phyloP scores from a whole-genome alignment of 1,140 invertebrate genomes.

The Palaemon carinicauda region DNA sequence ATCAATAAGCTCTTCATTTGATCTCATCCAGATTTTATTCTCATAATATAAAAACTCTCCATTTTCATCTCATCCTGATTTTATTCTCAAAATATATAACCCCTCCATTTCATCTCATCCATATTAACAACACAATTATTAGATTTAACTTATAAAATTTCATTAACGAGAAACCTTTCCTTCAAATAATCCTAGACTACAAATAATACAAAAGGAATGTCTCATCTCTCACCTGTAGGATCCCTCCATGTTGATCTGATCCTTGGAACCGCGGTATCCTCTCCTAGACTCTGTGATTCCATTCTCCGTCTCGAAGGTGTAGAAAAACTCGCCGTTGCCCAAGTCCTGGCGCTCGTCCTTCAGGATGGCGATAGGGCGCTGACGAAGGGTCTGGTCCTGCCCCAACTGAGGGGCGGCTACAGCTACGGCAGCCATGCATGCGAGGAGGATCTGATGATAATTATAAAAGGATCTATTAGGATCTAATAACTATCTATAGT shows the following conservation, averaged over 20 bases:
- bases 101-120: no score
- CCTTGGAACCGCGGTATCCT: not conserved
- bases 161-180: no score
- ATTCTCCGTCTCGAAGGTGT: constrained; percentile 8
- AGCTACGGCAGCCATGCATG: not conserved
- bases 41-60: no score
- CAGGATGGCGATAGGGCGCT: not conserved
- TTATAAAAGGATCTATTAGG: not conserved
- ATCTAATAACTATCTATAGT: no score
- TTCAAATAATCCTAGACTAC: no score
- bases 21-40: no score
- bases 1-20: no score
- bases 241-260: constrained; percentile 2
- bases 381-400: not conserved
- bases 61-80: no score
- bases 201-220: not conserved
- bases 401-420: not conserved
- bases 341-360: not conserved
- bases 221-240: not conserved
- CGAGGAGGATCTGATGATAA: no score
- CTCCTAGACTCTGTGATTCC: not conserved
- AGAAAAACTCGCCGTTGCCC: not conserved
- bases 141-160: no score
- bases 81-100: no score
- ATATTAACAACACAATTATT: no score